Evolutionary conservation across 2,113 vertebrate genomes (phyloP), one percentile per base, ranked within the genome.

Genomic region (Halcyon malimbica): DNA sequence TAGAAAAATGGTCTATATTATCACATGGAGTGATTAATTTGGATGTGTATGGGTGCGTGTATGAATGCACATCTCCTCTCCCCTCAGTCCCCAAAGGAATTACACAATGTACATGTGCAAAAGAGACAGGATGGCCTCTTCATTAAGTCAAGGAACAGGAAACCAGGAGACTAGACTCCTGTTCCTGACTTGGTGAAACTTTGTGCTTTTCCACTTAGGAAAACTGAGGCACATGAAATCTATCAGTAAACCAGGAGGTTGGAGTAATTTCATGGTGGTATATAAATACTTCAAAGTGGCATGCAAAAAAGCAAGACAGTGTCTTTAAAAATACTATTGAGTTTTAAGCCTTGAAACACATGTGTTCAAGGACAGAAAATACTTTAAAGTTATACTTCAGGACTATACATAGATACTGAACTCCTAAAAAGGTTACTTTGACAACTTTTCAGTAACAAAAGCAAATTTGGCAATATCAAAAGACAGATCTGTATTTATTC

Each of bases 121-220:
- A 63, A 67, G 19, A 65, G 71, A 92, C 76, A 96, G 86, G 92
- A 95, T 94, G 53, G n/a, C 24, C 39, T 73, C 86, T 89, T 90
- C 85, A 78, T 95, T 86, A 96, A 90, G 35, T 39, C 33, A 64
- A 68, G 2, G 8, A 90, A 63, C 46, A 95, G 92, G 96, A 96
- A 96, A 90, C 39, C 68, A 83, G 78, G 67, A 78, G 68, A 93
- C 29, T 74, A 92, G 64, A 71, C 64, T 96, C 83, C 79, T 96
- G 42, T 83, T 96, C 60, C 85, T 86, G 68, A 59, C 33, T 77
- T 33, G 60, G 25, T 91, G 65, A 81, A 83, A 56, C 29, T 25
- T 91, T 88, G 71, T 96, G 69, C 39, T 37, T 90, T 39, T 54
- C 11, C 31, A 74, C 51, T 80, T 42, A 63, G 4, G 57, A 90